Evolutionary conservation across 2,888 invertebrate genomes (phyloP).

Genomic region (Saturnia japonica): DNA sequence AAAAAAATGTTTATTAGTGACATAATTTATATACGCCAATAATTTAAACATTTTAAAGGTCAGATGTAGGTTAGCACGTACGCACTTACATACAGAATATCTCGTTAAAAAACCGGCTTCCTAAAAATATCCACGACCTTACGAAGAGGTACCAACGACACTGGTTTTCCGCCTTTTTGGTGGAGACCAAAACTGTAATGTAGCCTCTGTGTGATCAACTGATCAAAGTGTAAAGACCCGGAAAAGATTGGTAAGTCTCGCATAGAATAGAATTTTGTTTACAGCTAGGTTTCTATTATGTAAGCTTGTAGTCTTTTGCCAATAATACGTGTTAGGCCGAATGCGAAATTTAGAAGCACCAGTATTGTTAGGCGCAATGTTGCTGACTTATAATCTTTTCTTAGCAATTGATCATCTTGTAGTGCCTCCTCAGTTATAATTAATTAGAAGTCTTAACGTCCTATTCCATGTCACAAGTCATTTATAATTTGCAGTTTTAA

Average conservation of each 20-base stretch:
- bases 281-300: neutral
- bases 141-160: constrained; percentile 7
- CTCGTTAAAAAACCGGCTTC: constrained; percentile 1
- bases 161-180: neutral
- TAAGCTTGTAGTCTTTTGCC: neutral
- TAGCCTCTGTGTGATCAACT: neutral
- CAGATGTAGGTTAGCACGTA: neutral
- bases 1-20: no score
- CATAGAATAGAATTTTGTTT: neutral
- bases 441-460: no score
- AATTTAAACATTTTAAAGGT: neutral
- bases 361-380: neutral
- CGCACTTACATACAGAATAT: neutral
- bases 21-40: neutral
- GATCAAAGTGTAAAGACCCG: neutral
- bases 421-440: neutral
- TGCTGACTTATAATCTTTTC: neutral
- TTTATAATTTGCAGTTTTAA: no score
- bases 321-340: neutral
- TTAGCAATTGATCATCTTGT: neutral
- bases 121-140: constrained; percentile 3
- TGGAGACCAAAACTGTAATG: neutral
- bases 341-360: neutral
- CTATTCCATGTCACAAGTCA: no score
- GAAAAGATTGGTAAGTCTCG: neutral